Evolutionary conservation across 2,888 invertebrate genomes (phyloP).

Genomic region (Nomada goodeniana): DNA sequence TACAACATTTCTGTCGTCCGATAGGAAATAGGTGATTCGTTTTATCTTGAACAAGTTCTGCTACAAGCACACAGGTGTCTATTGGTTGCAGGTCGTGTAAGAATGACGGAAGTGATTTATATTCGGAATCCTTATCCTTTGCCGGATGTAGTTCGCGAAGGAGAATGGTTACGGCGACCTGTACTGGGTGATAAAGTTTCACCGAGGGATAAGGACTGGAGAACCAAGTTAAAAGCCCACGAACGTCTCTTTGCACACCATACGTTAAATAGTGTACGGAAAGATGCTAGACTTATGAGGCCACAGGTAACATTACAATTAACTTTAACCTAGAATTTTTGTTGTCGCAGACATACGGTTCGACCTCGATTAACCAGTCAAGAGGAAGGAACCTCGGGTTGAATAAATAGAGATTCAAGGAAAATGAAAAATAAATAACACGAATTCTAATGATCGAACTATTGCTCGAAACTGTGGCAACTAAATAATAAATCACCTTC

Average conservation of each 20-base stretch:
- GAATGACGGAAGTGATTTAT: constrained; percentile 55
- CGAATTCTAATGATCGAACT: not conserved
- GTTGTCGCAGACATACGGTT: too few species aligned
- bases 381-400: too few species aligned
- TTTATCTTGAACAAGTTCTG: not conserved
- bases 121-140: constrained; percentile 80
- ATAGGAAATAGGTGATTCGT: not conserved
- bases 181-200: constrained; percentile 76
- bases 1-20: too few species aligned
- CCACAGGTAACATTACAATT: constrained; percentile 65
- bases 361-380: too few species aligned
- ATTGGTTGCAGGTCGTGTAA: constrained; percentile 14
- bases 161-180: constrained; percentile 75
- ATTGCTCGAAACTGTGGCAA: too few species aligned
- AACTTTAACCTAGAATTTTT: constrained; percentile 12
- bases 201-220: constrained; percentile 75
- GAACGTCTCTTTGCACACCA: constrained; percentile 87
- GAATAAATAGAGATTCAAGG: too few species aligned
- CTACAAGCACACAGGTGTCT: not conserved
- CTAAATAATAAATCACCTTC: too few species aligned
- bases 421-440: not conserved
- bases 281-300: constrained; percentile 75
- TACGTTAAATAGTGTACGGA: constrained; percentile 87
- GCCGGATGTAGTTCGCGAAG: constrained; percentile 79
- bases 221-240: constrained; percentile 79